Percentiles rank a stretch among this genome's conserved stretches.
phyloP scores from a whole-genome alignment of 2,113 vertebrate species.

The Alectura lathami region DNA sequence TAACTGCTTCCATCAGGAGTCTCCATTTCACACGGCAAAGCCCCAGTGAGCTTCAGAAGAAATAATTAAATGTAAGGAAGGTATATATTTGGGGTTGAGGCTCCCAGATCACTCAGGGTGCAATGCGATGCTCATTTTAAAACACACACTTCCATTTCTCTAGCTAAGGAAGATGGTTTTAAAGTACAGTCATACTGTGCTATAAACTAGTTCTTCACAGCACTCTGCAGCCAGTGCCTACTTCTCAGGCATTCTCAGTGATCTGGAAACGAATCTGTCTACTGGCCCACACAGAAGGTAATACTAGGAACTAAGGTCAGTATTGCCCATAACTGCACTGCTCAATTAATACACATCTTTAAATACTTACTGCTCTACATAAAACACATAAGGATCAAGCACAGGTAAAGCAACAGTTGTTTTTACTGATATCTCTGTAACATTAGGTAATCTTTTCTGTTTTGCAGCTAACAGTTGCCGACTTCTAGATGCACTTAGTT shows the following conservation, averaged over 20 bases:
- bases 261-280: not conserved
- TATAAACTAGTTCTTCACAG: not conserved
- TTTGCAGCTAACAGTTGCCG: not conserved
- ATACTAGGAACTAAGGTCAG: not conserved
- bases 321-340: not conserved
- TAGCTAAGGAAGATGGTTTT: not conserved
- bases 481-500: not conserved
- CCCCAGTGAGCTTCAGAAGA: not conserved
- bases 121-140: not conserved
- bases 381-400: not conserved
- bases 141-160: not conserved
- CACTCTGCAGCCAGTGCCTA: not conserved
- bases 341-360: not conserved
- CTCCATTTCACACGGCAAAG: not conserved
- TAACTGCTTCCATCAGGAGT: slow-evolving; percentile 3
- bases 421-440: not conserved
- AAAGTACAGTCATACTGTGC: not conserved
- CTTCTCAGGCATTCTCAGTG: not conserved
- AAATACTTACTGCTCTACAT: not conserved
- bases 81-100: not conserved
- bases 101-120: not conserved
- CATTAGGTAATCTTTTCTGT: not conserved
- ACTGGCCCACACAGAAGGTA: not conserved
- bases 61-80: not conserved
- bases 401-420: not conserved